phyloP scores from a whole-genome alignment of 2,888 invertebrate genomes.

The Abrostola tripartita region DNA sequence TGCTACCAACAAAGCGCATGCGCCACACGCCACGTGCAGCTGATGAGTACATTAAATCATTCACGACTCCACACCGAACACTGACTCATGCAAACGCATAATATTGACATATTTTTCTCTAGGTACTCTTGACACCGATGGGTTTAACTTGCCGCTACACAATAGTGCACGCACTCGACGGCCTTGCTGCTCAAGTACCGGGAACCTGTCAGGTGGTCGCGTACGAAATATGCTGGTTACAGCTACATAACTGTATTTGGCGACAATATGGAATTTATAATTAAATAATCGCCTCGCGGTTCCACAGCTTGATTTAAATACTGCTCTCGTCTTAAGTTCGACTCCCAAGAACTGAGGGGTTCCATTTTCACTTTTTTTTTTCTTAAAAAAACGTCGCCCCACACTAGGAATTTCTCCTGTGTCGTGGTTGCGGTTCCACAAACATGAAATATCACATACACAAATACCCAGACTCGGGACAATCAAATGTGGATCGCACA shows the following conservation, averaged over 20 bases:
- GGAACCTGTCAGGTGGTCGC: background rate
- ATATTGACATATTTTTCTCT: constrained; percentile 46
- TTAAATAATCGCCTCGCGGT: background rate
- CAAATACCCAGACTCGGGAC: no score
- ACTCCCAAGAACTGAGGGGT: no score
- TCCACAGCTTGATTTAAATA: background rate
- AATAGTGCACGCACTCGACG: constrained; percentile 7
- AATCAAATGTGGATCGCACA: no score
- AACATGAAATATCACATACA: no score
- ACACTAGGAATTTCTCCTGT: no score
- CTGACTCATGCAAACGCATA: constrained; percentile 44
- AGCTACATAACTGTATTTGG: constrained; percentile 2
- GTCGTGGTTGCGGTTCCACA: no score
- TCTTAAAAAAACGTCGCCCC: no score
- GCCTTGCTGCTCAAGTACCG: constrained; percentile 12
- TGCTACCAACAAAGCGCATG: constrained; percentile 28
- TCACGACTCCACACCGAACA: constrained; percentile 31
- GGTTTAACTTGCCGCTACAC: constrained; percentile 16
- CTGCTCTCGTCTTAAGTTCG: no score
- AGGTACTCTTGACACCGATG: constrained; percentile 23
- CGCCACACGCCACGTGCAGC: constrained; percentile 38
- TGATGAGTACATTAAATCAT: constrained; percentile 30
- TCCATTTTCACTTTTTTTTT: no score
- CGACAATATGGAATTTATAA: constrained; percentile 6
- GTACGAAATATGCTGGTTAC: background rate